Conservation (phyloP, 2,797 vertebrate genomes). For the Threskiornis aethiopicus region DNA sequence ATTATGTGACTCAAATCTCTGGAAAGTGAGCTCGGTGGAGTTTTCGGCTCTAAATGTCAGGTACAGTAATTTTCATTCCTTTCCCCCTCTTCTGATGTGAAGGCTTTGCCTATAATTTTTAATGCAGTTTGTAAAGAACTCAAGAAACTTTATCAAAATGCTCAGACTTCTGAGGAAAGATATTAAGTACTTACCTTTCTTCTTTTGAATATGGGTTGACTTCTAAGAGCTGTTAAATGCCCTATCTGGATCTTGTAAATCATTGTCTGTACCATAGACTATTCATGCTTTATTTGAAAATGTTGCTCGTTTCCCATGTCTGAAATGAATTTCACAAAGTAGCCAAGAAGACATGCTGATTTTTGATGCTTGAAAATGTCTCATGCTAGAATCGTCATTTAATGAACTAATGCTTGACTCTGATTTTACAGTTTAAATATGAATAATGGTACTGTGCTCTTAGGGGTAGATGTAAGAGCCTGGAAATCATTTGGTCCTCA, state of each 20-base stretch:
- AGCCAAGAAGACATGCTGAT: neutral
- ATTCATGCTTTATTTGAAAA: neutral
- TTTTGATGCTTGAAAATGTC: neutral
- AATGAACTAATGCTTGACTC: neutral
- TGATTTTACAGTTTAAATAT: neutral
- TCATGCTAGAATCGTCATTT: neutral
- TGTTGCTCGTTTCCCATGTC: neutral
- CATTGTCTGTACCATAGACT: neutral
- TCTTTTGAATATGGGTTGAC: neutral
- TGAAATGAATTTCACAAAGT: neutral
- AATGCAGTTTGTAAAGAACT: neutral
- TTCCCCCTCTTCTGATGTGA: neutral
- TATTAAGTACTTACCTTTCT: neutral
- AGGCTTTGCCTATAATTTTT: neutral
- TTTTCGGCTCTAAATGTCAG: neutral
- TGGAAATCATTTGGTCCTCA: neutral
- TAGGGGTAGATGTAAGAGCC: neutral
- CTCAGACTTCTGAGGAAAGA: neutral
- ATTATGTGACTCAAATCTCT: neutral
- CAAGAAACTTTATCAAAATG: neutral
- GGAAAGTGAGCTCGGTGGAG: neutral
- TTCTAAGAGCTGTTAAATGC: neutral
- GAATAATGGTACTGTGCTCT: neutral
- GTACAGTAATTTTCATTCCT: neutral
- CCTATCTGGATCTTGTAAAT: neutral